Conservation (phyloP, 2,797 vertebrate species). For the Nasua narica region DNA sequence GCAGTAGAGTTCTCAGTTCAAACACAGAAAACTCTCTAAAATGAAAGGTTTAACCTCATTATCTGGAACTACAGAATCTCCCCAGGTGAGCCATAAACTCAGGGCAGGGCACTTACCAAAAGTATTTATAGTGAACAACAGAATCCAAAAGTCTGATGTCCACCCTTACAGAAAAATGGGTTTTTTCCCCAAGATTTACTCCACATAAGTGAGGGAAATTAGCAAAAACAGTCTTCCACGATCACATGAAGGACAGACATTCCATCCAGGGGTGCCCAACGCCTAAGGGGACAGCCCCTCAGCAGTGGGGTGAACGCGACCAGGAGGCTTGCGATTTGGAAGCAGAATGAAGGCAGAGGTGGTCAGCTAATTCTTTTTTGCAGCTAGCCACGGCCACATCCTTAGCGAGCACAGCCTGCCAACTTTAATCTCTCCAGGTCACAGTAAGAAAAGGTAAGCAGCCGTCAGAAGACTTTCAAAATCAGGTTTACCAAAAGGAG, state of each 20-base stretch:
- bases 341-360: neutral
- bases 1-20: neutral
- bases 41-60: neutral
- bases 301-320: neutral
- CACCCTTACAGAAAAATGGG: neutral
- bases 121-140: neutral
- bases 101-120: neutral
- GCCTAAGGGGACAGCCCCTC: no score
- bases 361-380: neutral
- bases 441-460: neutral
- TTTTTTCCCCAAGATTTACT: neutral
- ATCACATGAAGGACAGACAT: neutral
- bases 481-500: neutral
- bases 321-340: neutral
- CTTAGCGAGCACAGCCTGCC: neutral
- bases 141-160: neutral
- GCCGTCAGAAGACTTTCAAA: neutral
- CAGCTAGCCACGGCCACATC: neutral
- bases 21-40: neutral
- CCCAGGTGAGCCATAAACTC: neutral
- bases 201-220: neutral
- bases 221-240: neutral
- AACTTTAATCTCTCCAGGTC: neutral
- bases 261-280: fast-evolving
- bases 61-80: neutral